Evolutionary conservation across 2,888 invertebrate species (phyloP).

Genomic region (Litoditis marina): DNA sequence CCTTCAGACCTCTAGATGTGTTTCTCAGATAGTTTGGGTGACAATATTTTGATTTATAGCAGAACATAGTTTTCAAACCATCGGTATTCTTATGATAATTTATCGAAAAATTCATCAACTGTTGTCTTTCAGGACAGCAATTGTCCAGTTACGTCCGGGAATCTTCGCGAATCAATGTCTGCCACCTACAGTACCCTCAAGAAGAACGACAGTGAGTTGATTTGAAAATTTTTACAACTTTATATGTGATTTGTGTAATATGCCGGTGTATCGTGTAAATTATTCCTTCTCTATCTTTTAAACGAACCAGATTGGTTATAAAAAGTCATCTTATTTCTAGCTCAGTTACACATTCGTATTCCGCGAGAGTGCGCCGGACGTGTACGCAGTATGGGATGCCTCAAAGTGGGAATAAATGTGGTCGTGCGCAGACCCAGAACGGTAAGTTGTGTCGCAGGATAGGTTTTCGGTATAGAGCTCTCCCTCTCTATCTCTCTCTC

Average conservation of each 20-base stretch:
- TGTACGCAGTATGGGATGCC: slow-evolving; percentile 23
- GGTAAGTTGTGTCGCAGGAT: slow-evolving; percentile 20
- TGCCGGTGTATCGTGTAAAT: too few species aligned
- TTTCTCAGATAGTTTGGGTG: too few species aligned
- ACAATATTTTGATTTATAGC: too few species aligned
- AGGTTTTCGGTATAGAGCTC: not conserved
- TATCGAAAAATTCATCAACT: not conserved
- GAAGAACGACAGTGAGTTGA: slow-evolving; percentile 25
- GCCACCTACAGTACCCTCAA: slow-evolving; percentile 15
- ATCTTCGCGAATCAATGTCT: slow-evolving; percentile 19
- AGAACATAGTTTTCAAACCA: too few species aligned
- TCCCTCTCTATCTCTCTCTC: too few species aligned
- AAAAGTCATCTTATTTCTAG: slow-evolving; percentile 13
- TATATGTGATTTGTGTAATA: too few species aligned
- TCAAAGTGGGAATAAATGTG: slow-evolving; percentile 36
- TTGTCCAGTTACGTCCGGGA: not conserved
- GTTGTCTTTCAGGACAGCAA: slow-evolving; percentile 8
- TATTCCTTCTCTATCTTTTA: not conserved
- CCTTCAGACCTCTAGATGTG: too few species aligned
- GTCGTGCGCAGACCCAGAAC: slow-evolving; percentile 38
- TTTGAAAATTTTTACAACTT: not conserved
- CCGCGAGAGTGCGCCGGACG: slow-evolving; percentile 31
- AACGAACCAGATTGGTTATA: not conserved
- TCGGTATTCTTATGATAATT: not conserved
- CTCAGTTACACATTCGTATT: slow-evolving; percentile 34